Conservation (phyloP, 2,888 invertebrate genomes). For the Ormyrus labotus region DNA sequence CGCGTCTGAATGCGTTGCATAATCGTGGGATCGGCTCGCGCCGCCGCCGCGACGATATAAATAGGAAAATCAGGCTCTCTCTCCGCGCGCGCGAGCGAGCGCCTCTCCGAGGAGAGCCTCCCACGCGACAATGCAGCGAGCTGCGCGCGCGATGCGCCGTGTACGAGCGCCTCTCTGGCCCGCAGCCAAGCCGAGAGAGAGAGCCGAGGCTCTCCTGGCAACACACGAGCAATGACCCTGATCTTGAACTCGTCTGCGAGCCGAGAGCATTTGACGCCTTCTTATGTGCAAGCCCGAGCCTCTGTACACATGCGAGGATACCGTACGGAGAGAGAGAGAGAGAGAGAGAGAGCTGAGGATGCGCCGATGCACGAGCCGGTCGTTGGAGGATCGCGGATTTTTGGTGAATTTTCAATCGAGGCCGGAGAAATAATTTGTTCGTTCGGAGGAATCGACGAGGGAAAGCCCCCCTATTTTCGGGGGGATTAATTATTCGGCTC, state of each 20-base stretch:
- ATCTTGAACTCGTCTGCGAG: conserved; percentile 61
- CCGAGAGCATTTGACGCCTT: conserved; percentile 40
- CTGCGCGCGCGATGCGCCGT: too few relatives aligned
- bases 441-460: background rate
- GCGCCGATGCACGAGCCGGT: background rate
- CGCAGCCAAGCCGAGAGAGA: conserved; percentile 40
- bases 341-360: background rate
- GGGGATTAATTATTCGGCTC: conserved; percentile 5
- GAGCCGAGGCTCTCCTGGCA: conserved; percentile 14
- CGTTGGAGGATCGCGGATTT: background rate
- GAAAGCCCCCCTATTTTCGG: background rate
- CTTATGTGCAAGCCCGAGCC: background rate
- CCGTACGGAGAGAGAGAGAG: background rate
- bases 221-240: conserved; percentile 61
- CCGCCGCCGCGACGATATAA: background rate
- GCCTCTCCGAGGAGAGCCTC: conserved; percentile 11
- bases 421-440: background rate
- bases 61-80: conserved; percentile 16
- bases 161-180: conserved; percentile 50
- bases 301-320: too few relatives aligned
- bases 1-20: conserved; percentile 3
- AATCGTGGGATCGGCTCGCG: background rate
- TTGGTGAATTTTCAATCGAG: background rate
- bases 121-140: conserved; percentile 43
- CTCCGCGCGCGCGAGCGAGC: background rate